Evolutionary conservation across 2,888 invertebrate species (phyloP), one percentile per base, ranked within the genome.

Genomic region (Aricia artaxerxes): DNA sequence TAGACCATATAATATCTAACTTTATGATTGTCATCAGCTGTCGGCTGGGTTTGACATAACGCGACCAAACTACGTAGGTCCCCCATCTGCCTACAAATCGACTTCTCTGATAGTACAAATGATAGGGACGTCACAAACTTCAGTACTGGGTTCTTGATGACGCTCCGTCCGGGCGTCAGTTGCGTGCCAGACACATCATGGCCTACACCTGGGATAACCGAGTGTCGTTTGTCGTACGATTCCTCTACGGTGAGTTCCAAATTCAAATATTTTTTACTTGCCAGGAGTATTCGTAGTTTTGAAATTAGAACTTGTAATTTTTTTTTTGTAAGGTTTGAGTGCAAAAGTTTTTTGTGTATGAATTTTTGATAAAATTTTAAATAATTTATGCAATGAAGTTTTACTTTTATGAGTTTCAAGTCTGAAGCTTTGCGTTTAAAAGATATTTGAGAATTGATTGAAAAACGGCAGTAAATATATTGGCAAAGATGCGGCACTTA

Each of bases 161-260:
- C 69, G 69, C 35, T 35, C 38, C 69, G 69, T 35, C 35, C 69
- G 35, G 69, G 69, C 69, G 69, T 69, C 13, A 69, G 69, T 69
- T 38, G 69, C 69, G 69, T 13, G 76, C 49, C 76, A 53, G 76
- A 53, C 53, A 40, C 73, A 40, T n/a, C 35, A 97, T 97, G 97
- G 97, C 97, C 80, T 97, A 97, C 92, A 96, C 96, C 87, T 97
- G 97, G 97, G 97, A 97, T 88, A 97, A 97, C 92, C 95, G 97
- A 88, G 97, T 97, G 83, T 96, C 96, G 87, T 97, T 97, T 91
- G 96, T 97, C 88, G 97, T 97, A 84, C 96, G 96, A 89, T 97
- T 97, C 91, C 95, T 97, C 86, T 97, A 97, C 88, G 97, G 97
- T 97, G 92, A 96, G 96, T 95, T 75, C 49, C 49, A 75, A 75